These are phyloP conservation scores for Manis crassicaudata DNA, from an alignment of 2,797 vertebrate species.

Conservation along the genomic window DNA sequence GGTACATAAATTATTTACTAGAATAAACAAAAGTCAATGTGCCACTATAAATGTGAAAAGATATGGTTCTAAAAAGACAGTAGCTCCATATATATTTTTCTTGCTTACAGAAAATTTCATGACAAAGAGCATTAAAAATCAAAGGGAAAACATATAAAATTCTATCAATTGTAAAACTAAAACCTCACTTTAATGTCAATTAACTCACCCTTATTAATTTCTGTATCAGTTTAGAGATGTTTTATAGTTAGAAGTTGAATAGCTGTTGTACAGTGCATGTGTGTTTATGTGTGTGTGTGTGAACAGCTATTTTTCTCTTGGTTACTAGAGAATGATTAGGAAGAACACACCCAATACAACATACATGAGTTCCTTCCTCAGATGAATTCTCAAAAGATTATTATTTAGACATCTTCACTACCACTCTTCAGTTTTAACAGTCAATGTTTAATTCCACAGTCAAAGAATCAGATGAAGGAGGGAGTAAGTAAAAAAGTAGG, in stretches of 20 bases:
- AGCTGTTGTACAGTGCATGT: background rate
- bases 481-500: background rate
- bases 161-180: slow-evolving; percentile 18
- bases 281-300: background rate
- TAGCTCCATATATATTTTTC: background rate
- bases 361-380: background rate
- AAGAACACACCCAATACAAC: slow-evolving; percentile 20
- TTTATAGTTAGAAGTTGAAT: background rate
- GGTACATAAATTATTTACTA: background rate
- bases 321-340: slow-evolving; percentile 16
- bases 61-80: background rate
- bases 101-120: slow-evolving; percentile 23
- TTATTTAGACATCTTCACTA: background rate
- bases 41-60: slow-evolving; percentile 21
- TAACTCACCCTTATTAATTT: background rate
- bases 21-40: background rate
- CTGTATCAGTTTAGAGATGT: background rate
- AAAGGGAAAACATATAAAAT: background rate
- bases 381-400: slow-evolving; percentile 32
- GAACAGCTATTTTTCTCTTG: background rate
- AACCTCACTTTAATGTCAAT: background rate
- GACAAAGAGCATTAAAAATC: slow-evolving; percentile 23
- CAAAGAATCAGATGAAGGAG: background rate
- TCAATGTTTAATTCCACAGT: background rate
- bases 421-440: slow-evolving; percentile 29